These are phyloP conservation scores for Halesus radiatus DNA, from an alignment of 1,140 invertebrate species.

Conservation along the genomic window DNA sequence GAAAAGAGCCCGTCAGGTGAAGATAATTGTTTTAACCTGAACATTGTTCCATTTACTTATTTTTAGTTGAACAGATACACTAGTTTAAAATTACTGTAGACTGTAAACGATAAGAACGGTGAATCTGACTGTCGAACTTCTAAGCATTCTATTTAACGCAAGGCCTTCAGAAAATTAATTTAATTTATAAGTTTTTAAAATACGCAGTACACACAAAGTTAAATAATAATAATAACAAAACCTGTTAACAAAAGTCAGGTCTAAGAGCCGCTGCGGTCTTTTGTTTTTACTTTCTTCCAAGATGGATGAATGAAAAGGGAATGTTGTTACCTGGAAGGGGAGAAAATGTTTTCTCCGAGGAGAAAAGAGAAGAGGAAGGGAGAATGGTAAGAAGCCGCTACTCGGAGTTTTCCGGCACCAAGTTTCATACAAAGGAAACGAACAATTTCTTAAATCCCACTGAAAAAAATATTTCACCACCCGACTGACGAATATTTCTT, in stretches of 20 bases:
- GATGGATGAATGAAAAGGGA: not conserved
- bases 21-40: no score
- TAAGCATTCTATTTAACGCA: no score
- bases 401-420: conserved; percentile 22
- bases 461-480: conserved; percentile 30
- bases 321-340: conserved; percentile 4
- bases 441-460: conserved; percentile 17
- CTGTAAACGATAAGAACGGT: no score
- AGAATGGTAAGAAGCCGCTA: conserved; percentile 24
- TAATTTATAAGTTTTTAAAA: no score
- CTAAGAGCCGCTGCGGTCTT: conserved; percentile 4
- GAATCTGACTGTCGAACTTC: no score
- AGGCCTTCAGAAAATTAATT: no score
- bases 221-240: not conserved
- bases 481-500: conserved; percentile 22
- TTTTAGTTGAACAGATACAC: no score
- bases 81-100: no score
- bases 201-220: no score
- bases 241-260: not conserved
- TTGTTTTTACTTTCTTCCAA: conserved; percentile 24
- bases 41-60: no score
- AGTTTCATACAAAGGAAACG: conserved; percentile 33
- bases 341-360: conserved; percentile 12
- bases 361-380: not conserved
- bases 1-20: no score